Percentiles rank a stretch among this genome's conserved stretches.
These are phyloP conservation scores for Microcebus lehilahytsara DNA, from an alignment of 2,113 vertebrate genomes.

Conservation along the genomic window DNA sequence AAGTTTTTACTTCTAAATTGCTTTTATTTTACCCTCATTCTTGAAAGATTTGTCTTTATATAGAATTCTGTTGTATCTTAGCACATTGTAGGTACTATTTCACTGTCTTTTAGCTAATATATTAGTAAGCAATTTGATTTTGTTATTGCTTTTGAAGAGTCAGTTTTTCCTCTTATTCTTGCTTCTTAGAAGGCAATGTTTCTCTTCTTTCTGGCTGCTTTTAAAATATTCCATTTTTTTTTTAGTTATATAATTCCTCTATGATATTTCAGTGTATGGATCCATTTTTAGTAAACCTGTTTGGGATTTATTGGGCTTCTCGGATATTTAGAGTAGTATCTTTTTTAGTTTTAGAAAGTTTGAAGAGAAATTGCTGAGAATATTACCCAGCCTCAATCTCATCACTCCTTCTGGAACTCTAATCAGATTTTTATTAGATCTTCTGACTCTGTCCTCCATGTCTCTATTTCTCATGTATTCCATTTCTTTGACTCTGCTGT, in stretches of 20 bases:
- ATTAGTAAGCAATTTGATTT: not conserved
- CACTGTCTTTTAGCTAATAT: not conserved
- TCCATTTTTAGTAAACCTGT: slow-evolving; percentile 25
- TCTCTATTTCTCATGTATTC: not conserved
- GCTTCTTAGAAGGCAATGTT: not conserved
- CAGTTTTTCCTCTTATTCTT: not conserved
- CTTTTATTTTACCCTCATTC: slow-evolving; percentile 26
- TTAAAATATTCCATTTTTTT: not conserved
- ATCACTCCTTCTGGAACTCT: not conserved
- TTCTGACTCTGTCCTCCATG: not conserved
- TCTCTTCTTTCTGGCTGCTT: slow-evolving; percentile 6
- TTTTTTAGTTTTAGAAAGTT: slow-evolving; percentile 28
- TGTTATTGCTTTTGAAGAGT: slow-evolving; percentile 37
- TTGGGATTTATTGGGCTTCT: not conserved
- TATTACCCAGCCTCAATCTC: not conserved
- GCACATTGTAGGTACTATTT: slow-evolving; percentile 5
- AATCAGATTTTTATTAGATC: not conserved
- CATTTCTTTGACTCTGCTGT: not conserved
- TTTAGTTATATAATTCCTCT: not conserved
- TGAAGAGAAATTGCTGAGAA: not conserved
- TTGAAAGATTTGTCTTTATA: not conserved
- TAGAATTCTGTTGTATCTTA: slow-evolving; percentile 41
- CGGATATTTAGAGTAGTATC: not conserved
- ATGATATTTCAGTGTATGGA: not conserved
- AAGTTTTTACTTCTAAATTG: slow-evolving; percentile 14